Percentiles rank a stretch among this genome's conserved stretches.
Conservation (phyloP, 2,113 vertebrate genomes). For the Toxotes chatareus region DNA sequence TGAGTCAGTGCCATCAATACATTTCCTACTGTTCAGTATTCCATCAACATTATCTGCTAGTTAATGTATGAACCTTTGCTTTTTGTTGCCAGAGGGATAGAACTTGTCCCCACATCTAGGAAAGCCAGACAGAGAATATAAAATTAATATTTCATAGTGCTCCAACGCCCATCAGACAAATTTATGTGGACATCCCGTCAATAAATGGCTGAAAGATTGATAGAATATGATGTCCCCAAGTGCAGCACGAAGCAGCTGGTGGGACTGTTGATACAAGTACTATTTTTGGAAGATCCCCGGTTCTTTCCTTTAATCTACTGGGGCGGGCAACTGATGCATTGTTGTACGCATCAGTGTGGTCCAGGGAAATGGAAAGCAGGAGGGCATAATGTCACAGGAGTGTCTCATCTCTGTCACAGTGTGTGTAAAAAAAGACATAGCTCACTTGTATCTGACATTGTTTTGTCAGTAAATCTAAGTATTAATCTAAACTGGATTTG, state of each 20-base stretch:
- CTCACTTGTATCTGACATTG: not conserved
- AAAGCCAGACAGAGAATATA: slow-evolving; percentile 72
- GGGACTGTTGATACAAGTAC: slow-evolving; percentile 71
- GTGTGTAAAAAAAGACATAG: slow-evolving; percentile 12
- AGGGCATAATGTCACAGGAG: slow-evolving; percentile 40
- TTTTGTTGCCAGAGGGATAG: slow-evolving; percentile 72
- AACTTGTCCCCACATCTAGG: slow-evolving; percentile 51
- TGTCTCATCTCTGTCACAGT: not conserved
- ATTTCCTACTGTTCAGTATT: slow-evolving; percentile 56
- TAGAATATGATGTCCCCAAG: slow-evolving; percentile 79
- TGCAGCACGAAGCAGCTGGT: slow-evolving; percentile 75
- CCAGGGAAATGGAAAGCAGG: slow-evolving; percentile 57
- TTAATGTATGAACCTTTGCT: slow-evolving; percentile 74
- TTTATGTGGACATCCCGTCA: slow-evolving; percentile 83
- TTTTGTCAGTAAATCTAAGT: not conserved
- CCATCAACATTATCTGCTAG: slow-evolving; percentile 65
- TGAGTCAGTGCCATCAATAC: slow-evolving; percentile 58
- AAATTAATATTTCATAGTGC: slow-evolving; percentile 83
- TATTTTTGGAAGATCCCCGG: slow-evolving; percentile 77
- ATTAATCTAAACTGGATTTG: not conserved
- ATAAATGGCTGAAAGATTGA: slow-evolving; percentile 84
- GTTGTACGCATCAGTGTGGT: slow-evolving; percentile 56
- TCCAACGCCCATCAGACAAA: slow-evolving; percentile 78
- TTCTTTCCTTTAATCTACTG: slow-evolving; percentile 71
- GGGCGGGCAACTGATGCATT: slow-evolving; percentile 59